Evolutionary conservation across 2,888 invertebrate species (phyloP), one percentile per base, ranked within the genome.

Genomic region (Resseliella maxima): DNA sequence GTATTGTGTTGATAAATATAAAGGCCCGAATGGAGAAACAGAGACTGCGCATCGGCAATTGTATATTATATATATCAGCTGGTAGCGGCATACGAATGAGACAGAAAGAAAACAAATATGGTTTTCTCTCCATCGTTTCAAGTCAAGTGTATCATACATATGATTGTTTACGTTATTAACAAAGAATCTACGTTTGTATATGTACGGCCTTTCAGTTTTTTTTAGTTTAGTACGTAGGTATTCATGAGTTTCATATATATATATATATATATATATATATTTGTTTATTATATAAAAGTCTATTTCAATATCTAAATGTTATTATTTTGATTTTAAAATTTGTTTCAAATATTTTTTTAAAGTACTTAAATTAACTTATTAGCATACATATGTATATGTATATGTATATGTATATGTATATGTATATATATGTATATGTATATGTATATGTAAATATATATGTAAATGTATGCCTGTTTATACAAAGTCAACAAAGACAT

Each of bases 81-180:
- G 83, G 83, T 83, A 83, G 83, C 83, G 38, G 83, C 83, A 38
- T 41, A 6, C 83, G 83, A 83, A 83, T n/a, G 83, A 83, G 41
- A 83, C 24, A n/a, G 83, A 83, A 24, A 38, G 83, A 83, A 83
- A 83, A 83, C 83, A 83, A 83, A 83, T 41, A 83, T 83, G 41
- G n/a, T 41, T 38, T n/a, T 31, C 35, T 72, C 31, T 72, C 72
- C 2, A 72, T 35, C 12, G 15, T 3, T 31, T 31, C 6, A 18
- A 1, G 72, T 72, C 72, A 72, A 72, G 72, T 72, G 72, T 5
- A 27, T 31, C 27, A 59, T 59, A 59, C 81, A 81, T 35, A 21
- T 81, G 15, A 35, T 81, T 81, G n/a, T 83, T 38, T 41, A 83
- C 83, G 24, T 83, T 41, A 41, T 41, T n/a, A 38, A 83, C 41